Conservation (phyloP, 2,888 invertebrate species). For the Cacoxenus indagator region DNA sequence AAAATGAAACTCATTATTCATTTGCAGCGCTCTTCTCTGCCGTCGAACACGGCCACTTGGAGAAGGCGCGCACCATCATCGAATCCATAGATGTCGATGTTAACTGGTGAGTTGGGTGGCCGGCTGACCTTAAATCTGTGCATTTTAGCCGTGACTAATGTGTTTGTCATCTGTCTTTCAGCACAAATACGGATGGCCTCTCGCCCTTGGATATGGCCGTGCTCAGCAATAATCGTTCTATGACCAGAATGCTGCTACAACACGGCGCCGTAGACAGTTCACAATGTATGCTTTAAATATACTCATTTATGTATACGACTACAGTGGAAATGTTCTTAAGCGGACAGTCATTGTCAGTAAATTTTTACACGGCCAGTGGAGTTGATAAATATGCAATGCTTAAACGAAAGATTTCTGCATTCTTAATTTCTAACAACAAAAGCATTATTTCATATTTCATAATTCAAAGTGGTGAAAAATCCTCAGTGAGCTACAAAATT, state of each 20-base stretch:
- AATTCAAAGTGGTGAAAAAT: too few species aligned
- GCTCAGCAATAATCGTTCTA: conserved; percentile 87
- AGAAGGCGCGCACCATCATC: conserved; percentile 90
- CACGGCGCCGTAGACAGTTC: conserved; percentile 88
- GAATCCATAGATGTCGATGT: conserved; percentile 94
- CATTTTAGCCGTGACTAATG: background rate
- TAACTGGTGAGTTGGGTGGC: conserved; percentile 82
- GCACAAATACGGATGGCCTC: conserved; percentile 89
- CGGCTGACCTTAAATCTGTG: background rate
- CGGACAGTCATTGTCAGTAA: too few species aligned
- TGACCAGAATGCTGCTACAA: conserved; percentile 91
- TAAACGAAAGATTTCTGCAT: too few species aligned
- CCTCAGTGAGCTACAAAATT: too few species aligned
- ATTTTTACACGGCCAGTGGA: background rate
- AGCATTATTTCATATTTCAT: too few species aligned
- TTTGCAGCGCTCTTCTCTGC: conserved; percentile 91
- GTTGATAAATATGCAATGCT: background rate
- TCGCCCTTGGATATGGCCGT: conserved; percentile 95
- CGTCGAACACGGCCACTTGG: conserved; percentile 94
- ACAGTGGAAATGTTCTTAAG: too few species aligned
- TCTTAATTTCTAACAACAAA: too few species aligned
- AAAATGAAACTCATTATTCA: background rate
- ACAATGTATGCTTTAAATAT: conserved; percentile 74
- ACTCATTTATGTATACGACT: background rate
- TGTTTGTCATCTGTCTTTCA: conserved; percentile 69